Base-by-base conservation (phyloP, 2,888 invertebrate species). In the Icerya purchasi region DNA sequence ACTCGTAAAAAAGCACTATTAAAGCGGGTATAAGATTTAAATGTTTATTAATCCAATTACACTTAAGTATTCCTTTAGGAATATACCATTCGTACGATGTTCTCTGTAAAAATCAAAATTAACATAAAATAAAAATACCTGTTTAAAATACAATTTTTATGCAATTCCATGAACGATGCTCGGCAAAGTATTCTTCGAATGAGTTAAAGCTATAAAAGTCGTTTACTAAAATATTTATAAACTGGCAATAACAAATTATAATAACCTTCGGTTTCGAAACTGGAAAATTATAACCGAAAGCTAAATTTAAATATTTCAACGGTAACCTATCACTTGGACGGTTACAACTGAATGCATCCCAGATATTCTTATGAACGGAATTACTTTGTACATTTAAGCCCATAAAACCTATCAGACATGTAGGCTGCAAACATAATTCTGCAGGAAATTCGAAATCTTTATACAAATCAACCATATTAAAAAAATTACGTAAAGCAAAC, bases 41-140 rank as follows among this genome's bases (percentile, higher is more conserved):
- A 69, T 96, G 91, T 72, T 98, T 98, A 57, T 82, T 78, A 76
- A 96, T 85, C 97, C 97, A 98, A 69, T 89, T 88, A 53, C 84
- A 81, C 71, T 96, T 94, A 5, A 97, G 73, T 64, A 97, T 86
- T 14, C 97, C 96, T 71, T 87, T 88, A 0, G 91, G 91, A 66
- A 90, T 84, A 72, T 93, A 93, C 87, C 90, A 91, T 69, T 94
- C 94, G 71, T 93, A 94, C 0, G 89, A 86, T 68, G 83, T 84
- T 65, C 89, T 64, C 63, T 63, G 56, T 1, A 58, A 61, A 36
- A 22, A 25, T 59, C 24, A 53, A 22, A 58, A n/a, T n/a, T n/a
- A n/a, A n/a, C n/a, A n/a, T n/a, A n/a, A n/a, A n/a, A n/a, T n/a
- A n/a, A 49, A 60, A 56, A 52, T 1, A 53, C 2, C 2, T 53